Evolutionary conservation across 2,888 invertebrate species (phyloP).

Genomic region (Coremacera marginata): DNA sequence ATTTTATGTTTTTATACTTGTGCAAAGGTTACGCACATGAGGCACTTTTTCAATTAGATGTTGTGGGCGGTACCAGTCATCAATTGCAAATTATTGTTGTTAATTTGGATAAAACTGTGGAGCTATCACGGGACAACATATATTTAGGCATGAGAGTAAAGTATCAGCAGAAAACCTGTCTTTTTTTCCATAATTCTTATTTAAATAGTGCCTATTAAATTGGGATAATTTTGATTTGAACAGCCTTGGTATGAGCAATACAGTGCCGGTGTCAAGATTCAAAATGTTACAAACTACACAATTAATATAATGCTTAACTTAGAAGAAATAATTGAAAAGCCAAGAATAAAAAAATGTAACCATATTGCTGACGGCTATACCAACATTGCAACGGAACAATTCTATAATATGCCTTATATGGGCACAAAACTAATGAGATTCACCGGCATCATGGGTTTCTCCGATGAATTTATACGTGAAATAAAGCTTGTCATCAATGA

Average conservation of each 20-base stretch:
- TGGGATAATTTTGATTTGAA: too few relatives aligned
- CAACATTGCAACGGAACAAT: conserved; percentile 48
- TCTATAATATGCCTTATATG: conserved; percentile 46
- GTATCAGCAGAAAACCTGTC: neutral
- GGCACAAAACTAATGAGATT: conserved; percentile 46
- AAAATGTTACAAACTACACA: conserved; percentile 56
- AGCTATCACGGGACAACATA: conserved; percentile 55
- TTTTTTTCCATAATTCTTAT: too few relatives aligned
- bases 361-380: conserved; percentile 54
- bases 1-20: too few relatives aligned
- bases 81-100: conserved; percentile 55
- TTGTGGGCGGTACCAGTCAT: conserved; percentile 56
- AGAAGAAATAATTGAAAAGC: neutral
- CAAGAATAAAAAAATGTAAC: conserved; percentile 11
- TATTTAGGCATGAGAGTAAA: conserved; percentile 59
- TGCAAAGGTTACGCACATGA: conserved; percentile 50
- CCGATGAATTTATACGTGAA: conserved; percentile 53
- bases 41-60: conserved; percentile 55
- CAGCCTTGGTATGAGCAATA: conserved; percentile 64
- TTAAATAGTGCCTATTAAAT: too few relatives aligned
- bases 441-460: conserved; percentile 58
- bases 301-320: conserved; percentile 48
- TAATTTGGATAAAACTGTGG: conserved; percentile 55
- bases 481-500: conserved; percentile 58
- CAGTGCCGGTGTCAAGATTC: conserved; percentile 47